Evolutionary conservation across 2,113 vertebrate genomes (phyloP), one percentile per base, ranked within the genome.

Genomic region (Tautogolabrus adspersus): DNA sequence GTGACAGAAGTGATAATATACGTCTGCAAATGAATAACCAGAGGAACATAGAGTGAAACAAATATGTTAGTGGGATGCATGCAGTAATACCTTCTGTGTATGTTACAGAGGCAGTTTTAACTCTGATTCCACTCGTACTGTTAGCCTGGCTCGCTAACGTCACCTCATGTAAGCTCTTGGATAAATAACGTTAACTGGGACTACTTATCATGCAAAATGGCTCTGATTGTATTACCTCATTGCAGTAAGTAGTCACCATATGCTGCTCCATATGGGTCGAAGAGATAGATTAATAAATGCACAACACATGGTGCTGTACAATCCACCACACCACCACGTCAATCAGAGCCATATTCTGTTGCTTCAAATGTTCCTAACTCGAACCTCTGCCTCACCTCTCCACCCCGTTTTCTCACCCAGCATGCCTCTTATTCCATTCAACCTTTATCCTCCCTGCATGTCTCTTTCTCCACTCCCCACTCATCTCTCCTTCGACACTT

Each of bases 231-330:
- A 69, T 57, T 70, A 52, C 60, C 37, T 64, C 5, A 18, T 75
- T 71, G 57, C 59, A 65, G n/a, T 47, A 51, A 30, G 51, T 1
- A 3, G 19, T 58, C 21, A 66, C 70, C 72, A 83, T 82, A 84
- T 86, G 83, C 52, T 79, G 30, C 77, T 67, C 8, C 72, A 73
- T 65, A 77, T 70, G 70, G 65, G 55, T 58, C 66, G 86, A 61
- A 61, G 37, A 81, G 6, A 63, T 40, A 40, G 44, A 51, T 54
- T 42, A 57, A 77, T 62, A 59, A 58, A 72, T 51, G 40, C 30
- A 15, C 10, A 52, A 60, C 59, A 76, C 74, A 70, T 57, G 76
- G n/a, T 21, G 40, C 57, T 34, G 55, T 34, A 34, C 30, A 65
- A 55, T 56, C 57, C 60, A 44, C 52, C 38, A 19, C 72, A 42